A percentile compares a stretch with the other conserved stretches of the same genome.
These are phyloP conservation scores for Jacana jacana DNA, from an alignment of 2,113 vertebrate species.

Conservation along the genomic window DNA sequence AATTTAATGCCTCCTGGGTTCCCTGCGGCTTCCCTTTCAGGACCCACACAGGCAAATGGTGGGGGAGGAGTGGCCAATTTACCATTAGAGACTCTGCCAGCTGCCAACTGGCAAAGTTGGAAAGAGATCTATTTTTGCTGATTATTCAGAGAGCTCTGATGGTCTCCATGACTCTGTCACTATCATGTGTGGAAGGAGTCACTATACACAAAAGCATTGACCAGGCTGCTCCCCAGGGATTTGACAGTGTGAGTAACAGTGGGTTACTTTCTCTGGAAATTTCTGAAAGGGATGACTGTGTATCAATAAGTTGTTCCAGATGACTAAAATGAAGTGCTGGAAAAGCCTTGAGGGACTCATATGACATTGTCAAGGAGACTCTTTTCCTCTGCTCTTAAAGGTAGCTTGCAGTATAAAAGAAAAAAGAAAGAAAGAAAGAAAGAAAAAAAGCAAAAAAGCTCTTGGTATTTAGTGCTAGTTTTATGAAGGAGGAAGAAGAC, in stretches of 20 bases:
- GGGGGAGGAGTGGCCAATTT: background rate
- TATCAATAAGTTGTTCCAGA: constrained; percentile 40
- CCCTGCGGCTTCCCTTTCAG: background rate
- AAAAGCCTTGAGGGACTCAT: background rate
- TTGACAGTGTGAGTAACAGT: background rate
- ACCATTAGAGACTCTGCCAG: background rate
- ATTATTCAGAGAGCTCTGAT: background rate
- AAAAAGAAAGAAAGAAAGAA: background rate
- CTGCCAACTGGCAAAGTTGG: background rate
- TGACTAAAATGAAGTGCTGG: constrained; percentile 30
- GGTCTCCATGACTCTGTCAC: background rate
- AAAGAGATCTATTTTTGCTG: background rate
- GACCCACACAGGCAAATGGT: background rate
- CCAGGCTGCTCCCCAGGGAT: background rate
- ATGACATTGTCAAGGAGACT: background rate
- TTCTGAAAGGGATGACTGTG: constrained; percentile 3
- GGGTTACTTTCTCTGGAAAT: constrained; percentile 24
- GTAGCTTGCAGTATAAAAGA: background rate
- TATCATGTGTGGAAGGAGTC: background rate
- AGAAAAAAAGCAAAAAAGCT: too few relatives aligned
- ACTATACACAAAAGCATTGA: background rate
- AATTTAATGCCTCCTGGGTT: background rate
- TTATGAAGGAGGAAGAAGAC: background rate
- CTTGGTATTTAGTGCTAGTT: background rate
- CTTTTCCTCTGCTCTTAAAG: background rate